These are phyloP conservation scores for Acestrorhynchus altus DNA, from an alignment of 2,797 vertebrate species.

Conservation along the genomic window DNA sequence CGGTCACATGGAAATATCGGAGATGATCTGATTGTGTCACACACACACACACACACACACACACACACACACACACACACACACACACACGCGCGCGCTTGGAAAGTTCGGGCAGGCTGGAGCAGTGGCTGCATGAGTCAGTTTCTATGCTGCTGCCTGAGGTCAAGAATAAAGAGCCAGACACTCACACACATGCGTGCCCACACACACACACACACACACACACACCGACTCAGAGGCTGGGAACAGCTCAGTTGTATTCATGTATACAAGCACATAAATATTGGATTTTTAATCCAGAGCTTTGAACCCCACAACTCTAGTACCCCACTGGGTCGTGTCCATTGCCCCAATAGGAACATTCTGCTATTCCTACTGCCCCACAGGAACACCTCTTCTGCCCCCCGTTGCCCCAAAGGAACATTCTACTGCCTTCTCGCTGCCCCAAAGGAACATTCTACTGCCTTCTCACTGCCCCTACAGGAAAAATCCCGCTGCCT, in stretches of 20 bases:
- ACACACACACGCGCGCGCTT: too few species aligned
- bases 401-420: not conserved
- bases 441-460: not conserved
- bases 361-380: not conserved
- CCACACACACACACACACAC: conserved; percentile 8
- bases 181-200: not conserved
- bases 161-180: conserved; percentile 10
- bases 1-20: not conserved
- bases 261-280: not conserved
- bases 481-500: too few species aligned
- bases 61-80: conserved; percentile 1
- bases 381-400: not conserved
- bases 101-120: not conserved
- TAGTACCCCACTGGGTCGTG: not conserved
- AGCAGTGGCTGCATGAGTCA: not conserved
- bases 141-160: not conserved
- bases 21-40: conserved; percentile 2
- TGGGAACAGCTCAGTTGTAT: not conserved
- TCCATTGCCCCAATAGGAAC: not conserved
- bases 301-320: too few species aligned
- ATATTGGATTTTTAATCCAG: too few species aligned
- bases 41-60: conserved; percentile 6
- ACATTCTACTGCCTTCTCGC: not conserved
- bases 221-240: not conserved
- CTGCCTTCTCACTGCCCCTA: not conserved